Conservation (phyloP, 2,888 invertebrate genomes). For the Anthophora plumipes region DNA sequence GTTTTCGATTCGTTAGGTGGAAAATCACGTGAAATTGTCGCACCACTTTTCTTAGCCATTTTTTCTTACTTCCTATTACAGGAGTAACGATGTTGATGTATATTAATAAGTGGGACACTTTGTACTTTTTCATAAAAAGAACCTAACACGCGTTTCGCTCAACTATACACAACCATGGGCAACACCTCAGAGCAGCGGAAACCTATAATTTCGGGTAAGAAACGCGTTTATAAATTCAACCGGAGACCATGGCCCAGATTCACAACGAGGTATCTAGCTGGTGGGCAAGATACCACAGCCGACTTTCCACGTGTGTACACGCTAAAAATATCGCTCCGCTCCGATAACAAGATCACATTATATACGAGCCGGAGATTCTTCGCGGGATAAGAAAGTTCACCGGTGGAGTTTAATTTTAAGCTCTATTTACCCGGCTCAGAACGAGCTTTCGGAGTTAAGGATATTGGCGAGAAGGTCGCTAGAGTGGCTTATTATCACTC, state of each 20-base stretch:
- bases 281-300: background rate
- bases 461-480: slow-evolving; percentile 31
- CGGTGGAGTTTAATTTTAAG: slow-evolving; percentile 45
- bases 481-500: slow-evolving; percentile 48
- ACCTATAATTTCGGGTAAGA: slow-evolving; percentile 48
- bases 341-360: slow-evolving; percentile 55
- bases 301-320: slow-evolving; percentile 22
- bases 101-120: background rate
- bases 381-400: slow-evolving; percentile 46
- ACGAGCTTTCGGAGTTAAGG: slow-evolving; percentile 54
- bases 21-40: no score
- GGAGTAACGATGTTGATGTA: background rate
- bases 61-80: no score
- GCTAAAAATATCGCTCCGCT: slow-evolving; percentile 44
- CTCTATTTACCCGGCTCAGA: slow-evolving; percentile 33
- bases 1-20: no score
- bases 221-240: slow-evolving; percentile 62
- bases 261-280: slow-evolving; percentile 23
- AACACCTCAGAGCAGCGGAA: background rate
- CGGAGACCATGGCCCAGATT: slow-evolving; percentile 25
- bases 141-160: background rate
- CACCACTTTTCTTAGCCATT: no score
- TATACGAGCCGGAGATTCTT: slow-evolving; percentile 31
- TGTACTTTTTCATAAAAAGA: background rate
- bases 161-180: background rate